A percentile compares a stretch with the other conserved stretches of the same genome.
These are phyloP conservation scores for Picathartes gymnocephalus DNA, from an alignment of 2,113 vertebrate genomes.

Conservation along the genomic window DNA sequence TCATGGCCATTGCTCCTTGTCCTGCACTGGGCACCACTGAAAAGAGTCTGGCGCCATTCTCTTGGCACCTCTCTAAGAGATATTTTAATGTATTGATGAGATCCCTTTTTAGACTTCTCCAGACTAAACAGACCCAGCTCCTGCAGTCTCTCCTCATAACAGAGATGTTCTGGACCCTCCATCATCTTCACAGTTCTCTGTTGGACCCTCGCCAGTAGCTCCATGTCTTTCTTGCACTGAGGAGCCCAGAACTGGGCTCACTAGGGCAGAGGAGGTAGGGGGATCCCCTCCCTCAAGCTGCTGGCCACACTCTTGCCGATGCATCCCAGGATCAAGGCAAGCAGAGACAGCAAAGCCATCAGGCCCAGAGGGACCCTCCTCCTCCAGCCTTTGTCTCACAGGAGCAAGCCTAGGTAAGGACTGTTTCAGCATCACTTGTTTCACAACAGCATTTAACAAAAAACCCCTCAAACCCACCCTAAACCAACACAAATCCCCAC, in stretches of 20 bases:
- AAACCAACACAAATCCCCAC: background rate
- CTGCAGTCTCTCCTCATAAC: background rate
- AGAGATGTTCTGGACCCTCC: background rate
- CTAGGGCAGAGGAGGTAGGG: background rate
- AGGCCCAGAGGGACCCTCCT: rapidly evolving
- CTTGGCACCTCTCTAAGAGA: background rate
- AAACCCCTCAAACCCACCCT: rapidly evolving
- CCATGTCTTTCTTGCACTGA: background rate
- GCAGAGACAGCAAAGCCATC: background rate
- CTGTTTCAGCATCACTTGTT: background rate
- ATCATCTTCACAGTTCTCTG: background rate
- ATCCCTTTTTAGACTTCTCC: background rate
- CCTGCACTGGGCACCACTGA: rapidly evolving
- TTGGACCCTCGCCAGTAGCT: background rate
- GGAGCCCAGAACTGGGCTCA: background rate
- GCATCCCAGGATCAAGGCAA: background rate
- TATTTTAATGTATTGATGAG: too few species aligned
- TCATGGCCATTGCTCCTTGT: rapidly evolving
- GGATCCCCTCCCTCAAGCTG: background rate
- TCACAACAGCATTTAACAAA: background rate
- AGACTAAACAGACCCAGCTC: background rate
- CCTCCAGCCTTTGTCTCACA: background rate
- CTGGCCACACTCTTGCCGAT: background rate
- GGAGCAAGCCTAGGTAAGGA: background rate
- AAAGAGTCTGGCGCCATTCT: too few species aligned